These are phyloP conservation scores for Atherinomorus stipes DNA, from an alignment of 2,113 vertebrate genomes.

Conservation along the genomic window DNA sequence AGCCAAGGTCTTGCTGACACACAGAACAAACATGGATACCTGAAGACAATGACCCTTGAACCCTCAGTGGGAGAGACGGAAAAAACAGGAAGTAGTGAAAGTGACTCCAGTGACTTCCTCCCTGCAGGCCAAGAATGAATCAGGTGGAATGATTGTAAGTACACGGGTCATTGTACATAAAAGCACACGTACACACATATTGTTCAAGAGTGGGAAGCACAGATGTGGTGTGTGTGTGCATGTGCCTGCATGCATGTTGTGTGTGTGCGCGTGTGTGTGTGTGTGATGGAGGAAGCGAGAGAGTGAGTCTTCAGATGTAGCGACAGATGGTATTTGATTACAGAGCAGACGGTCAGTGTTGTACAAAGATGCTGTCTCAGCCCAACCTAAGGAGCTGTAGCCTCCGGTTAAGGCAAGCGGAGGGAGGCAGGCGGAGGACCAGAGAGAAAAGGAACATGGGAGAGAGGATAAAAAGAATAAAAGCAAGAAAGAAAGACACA, in stretches of 20 bases:
- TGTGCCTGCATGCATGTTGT: slow-evolving; percentile 12
- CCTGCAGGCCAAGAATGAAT: slow-evolving; percentile 73
- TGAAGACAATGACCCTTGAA: slow-evolving; percentile 83
- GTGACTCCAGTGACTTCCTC: slow-evolving; percentile 70
- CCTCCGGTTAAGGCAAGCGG: slow-evolving; percentile 88
- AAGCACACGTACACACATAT: slow-evolving; percentile 42
- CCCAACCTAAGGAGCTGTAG: slow-evolving; percentile 93
- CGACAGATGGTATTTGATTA: slow-evolving; percentile 99
- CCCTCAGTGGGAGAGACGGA: slow-evolving; percentile 39
- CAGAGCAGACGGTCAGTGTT: slow-evolving; percentile 99
- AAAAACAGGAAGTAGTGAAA: slow-evolving; percentile 77
- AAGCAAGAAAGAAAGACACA: slow-evolving; percentile 71
- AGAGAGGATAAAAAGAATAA: slow-evolving; percentile 53
- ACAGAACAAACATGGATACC: slow-evolving; percentile 80
- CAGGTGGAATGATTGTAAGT: slow-evolving; percentile 76
- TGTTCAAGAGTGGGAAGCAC: slow-evolving; percentile 59
- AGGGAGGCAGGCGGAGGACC: slow-evolving; percentile 67
- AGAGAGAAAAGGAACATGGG: slow-evolving; percentile 62
- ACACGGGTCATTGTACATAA: slow-evolving; percentile 69
- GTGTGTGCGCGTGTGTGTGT: slow-evolving; percentile 45
- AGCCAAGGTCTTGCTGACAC: slow-evolving; percentile 79
- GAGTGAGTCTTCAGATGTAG: slow-evolving; percentile 97
- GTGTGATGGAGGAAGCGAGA: slow-evolving; percentile 59
- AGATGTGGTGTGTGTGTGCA: slow-evolving; percentile 66
- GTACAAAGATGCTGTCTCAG: slow-evolving; percentile 99